Conservation (phyloP, 1,140 invertebrate species). For the Muscidifurax raptorellus region DNA sequence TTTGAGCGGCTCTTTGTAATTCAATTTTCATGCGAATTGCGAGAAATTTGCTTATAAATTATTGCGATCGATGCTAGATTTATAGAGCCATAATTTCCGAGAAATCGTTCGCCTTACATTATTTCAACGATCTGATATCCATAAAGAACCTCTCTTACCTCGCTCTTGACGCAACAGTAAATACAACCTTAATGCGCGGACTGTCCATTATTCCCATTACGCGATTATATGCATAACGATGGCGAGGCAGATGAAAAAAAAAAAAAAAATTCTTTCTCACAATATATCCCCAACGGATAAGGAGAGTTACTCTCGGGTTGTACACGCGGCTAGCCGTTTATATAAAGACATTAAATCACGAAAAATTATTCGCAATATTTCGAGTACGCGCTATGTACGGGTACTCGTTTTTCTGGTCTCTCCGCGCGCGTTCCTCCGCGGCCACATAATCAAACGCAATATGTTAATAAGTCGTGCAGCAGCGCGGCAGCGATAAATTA, state of each 20-base stretch:
- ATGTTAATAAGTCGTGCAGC: slow-evolving; percentile 51
- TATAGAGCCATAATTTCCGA: background rate
- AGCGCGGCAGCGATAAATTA: slow-evolving; percentile 40
- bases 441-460: slow-evolving; percentile 50
- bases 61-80: background rate
- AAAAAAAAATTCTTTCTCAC: slow-evolving; percentile 10
- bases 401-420: slow-evolving; percentile 49
- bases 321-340: background rate
- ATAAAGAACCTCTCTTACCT: background rate
- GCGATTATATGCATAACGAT: background rate
- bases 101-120: background rate
- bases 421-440: background rate
- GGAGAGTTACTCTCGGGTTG: background rate
- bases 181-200: background rate
- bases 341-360: slow-evolving; percentile 52
- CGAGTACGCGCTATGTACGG: background rate
- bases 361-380: slow-evolving; percentile 50
- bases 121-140: background rate
- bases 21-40: background rate
- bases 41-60: background rate
- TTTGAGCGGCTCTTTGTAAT: background rate
- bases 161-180: background rate
- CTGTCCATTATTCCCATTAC: background rate
- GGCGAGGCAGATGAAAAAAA: background rate
- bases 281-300: background rate